These are phyloP conservation scores for Aspiorhynchus laticeps DNA, from an alignment of 2,113 vertebrate genomes.

Conservation along the genomic window DNA sequence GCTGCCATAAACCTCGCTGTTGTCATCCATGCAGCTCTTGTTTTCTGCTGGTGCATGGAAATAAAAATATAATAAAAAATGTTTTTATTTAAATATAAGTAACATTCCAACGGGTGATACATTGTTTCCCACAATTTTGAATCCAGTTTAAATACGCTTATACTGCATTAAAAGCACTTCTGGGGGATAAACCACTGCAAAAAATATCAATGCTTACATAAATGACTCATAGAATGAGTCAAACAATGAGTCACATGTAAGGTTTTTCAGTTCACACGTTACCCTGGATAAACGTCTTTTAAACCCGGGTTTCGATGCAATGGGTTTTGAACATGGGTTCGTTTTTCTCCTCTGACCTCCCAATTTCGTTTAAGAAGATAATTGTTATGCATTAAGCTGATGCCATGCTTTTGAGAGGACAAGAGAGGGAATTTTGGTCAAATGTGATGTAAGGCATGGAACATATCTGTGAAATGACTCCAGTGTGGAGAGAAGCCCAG, in stretches of 20 bases:
- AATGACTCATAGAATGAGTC: conserved; percentile 11
- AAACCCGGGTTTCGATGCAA: neutral
- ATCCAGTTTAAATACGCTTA: neutral
- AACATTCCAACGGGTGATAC: neutral
- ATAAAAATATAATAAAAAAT: neutral
- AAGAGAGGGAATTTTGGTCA: neutral
- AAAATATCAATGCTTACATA: neutral
- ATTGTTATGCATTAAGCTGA: neutral
- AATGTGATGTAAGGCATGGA: neutral
- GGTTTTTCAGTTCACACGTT: neutral
- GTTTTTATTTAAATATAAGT: conserved; percentile 6
- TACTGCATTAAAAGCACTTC: neutral
- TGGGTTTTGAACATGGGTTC: neutral
- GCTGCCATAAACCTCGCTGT: neutral
- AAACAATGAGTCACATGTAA: neutral
- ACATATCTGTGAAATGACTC: neutral
- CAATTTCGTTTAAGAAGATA: neutral
- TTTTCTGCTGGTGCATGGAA: neutral
- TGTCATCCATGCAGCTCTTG: neutral
- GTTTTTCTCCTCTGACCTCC: neutral
- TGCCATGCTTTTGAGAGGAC: neutral
- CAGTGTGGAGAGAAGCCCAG: neutral
- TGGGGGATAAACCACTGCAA: neutral
- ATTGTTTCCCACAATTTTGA: neutral
- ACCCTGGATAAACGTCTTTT: neutral